Evolutionary conservation across 2,888 invertebrate species (phyloP), one percentile per base, ranked within the genome.

Genomic region (Sesamia inferens): DNA sequence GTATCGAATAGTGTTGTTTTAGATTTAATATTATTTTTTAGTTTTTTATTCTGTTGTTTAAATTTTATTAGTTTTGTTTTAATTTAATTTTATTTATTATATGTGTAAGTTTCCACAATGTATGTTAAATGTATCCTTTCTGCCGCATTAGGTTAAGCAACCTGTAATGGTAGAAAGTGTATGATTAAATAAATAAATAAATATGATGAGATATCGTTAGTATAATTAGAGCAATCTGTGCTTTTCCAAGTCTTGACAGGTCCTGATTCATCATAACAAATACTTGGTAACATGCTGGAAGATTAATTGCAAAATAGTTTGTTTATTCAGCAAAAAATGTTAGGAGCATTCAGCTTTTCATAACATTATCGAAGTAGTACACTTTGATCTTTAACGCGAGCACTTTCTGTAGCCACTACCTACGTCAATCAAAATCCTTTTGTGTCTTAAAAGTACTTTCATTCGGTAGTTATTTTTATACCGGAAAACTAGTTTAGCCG

Each of bases 251-350:
- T 62, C 13, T 66, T 68, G 68, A 61, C 67, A 57, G 59, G 65
- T 68, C 31, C 31, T 79, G 71, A 77, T 75, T 74, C 63, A 68
- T 68, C 61, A 66, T 66, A 66, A 71, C 65, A 71, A 79, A 71
- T 19, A 24, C 16, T 76, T 61, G 31, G 8, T 55, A 75, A 39
- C 54, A 24, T 19, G 39, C 58, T 44, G 31, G 16, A 47, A 77
- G 48, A 69, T 62, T 55, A 51, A 77, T 57, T 69, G 42, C 42
- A 19, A 22, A n/a, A 42, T 71, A 57, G 63, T 78, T 64, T 76
- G 71, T 76, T 78, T 64, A 47, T 54, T 59, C 19, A 54, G 54
- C 51, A 24, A 58, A 59, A 76, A 78, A 76, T 65, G 24, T 8
- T 48, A 61, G 51, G 13, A 70, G 48, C 64, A 22, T 55, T 62